A percentile compares a stretch with the other conserved stretches of the same genome.
Evolutionary conservation across 2,113 vertebrate species (phyloP).

Genomic region (Platichthys stellatus): DNA sequence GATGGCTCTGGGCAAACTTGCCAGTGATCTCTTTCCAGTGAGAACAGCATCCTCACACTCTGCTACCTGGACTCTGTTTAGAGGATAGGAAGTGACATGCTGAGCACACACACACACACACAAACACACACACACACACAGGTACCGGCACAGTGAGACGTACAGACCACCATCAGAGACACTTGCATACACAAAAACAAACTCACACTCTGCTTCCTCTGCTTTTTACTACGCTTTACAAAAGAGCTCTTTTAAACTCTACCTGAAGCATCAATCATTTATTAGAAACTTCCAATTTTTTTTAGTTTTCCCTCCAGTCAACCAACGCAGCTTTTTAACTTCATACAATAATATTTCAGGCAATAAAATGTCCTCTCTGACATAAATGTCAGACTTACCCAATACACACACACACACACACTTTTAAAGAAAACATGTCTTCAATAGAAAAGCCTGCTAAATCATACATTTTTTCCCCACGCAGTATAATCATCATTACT

Average conservation of each 20-base stretch:
- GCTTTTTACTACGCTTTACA: conserved; percentile 14
- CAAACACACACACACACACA: conserved; percentile 10
- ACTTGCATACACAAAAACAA: background rate
- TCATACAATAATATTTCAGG: conserved; percentile 9
- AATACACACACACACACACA: conserved; percentile 6
- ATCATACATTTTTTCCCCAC: background rate
- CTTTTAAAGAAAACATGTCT: background rate
- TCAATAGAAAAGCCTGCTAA: background rate
- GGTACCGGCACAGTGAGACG: background rate
- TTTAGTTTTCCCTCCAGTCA: too few species aligned
- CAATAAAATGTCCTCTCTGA: conserved; percentile 9
- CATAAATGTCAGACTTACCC: conserved; percentile 4
- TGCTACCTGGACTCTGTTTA: conserved; percentile 60
- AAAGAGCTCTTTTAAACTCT: conserved; percentile 18
- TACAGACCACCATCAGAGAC: background rate
- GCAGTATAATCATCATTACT: background rate
- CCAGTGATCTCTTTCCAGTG: conserved; percentile 78
- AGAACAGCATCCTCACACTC: conserved; percentile 60
- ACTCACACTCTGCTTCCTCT: background rate
- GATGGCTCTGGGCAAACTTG: conserved; percentile 70
- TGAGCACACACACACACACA: conserved; percentile 15
- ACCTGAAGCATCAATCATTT: conserved; percentile 2
- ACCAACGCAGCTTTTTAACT: too few species aligned
- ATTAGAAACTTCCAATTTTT: background rate
- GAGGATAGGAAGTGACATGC: conserved; percentile 48